Base-by-base conservation (phyloP, 92 coral and sea anemone species). In the Zoanthus sansibaricus region DNA sequence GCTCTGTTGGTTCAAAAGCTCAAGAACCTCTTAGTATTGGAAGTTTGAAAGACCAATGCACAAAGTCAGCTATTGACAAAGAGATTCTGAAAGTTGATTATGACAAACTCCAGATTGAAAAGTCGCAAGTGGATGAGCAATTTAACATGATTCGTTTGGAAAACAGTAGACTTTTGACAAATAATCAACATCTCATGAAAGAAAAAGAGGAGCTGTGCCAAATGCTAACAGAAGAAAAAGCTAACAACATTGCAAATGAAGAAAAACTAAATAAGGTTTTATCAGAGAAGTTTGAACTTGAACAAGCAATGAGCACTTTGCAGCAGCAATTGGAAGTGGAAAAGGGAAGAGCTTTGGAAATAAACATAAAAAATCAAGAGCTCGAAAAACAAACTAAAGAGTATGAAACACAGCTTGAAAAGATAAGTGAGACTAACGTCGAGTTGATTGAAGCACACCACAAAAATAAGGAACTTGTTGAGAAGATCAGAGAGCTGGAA, bases 51-150 rank as follows among this genome's bases (percentile, higher is more conserved):
- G 85, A 67, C 75, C 70, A 80, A 46, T 80, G 75, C 85, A 80
- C 75, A 46, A 80, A 80, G 46, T 80, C 85, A 80, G 85, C 73
- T 55, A 45, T 80, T 6, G 85, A 80, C 72, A 80, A 80, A 66
- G 85, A 80, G 62, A 80, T 80, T 44, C 66, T 80, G 64, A 80
- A 80, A 66, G 85, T 80, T 62, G 85, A 80, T 64, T 80, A 37
- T 80, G 85, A 80, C 14, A 80, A 80, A 64, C 85, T 80, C 30
- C 66, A 64, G 66, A 80, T 80, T 20, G 85, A 80, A 80, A 80
- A 80, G 45, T 72, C 85, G 11, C 85, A 80, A 66, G 75, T 67
- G 25, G 85, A 80, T 46, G 85, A 80, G 56, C 85, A 80, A 30
- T 45, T 80, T 37, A 54, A 80, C 11, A 18, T 59, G 54, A 13